Evolutionary conservation across 1,140 invertebrate genomes (phyloP), one percentile per base, ranked within the genome.

Genomic region (Metopolophium dirhodum): DNA sequence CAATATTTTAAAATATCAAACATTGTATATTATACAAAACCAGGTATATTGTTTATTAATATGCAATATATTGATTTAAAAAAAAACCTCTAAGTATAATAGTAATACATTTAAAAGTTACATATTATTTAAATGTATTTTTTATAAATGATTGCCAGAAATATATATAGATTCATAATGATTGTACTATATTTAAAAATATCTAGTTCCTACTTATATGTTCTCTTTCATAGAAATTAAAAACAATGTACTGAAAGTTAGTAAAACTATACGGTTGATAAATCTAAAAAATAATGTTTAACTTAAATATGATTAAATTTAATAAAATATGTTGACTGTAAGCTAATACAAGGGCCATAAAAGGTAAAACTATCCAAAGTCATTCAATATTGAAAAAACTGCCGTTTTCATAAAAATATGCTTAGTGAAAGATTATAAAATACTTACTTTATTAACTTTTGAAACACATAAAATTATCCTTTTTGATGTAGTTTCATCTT

Each of bases 381-480:
- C 14, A n/a, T 77, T 77, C 14, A n/a, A 77, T 35, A 77, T n/a
- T 77, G 14, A n/a, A 68, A 77, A 68, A 9, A 11, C 9, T n/a
- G 3, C 30, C 30, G 30, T 14, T 68, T 68, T 0, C 26, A 68
- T 30, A 68, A n/a, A 68, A 30, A 68, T 68, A 68, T 68, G 30
- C 3, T 14, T 14, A 30, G 0, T 68, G 1, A 68, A 61, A 68
- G 30, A 68, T 30, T 14, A 68, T 68, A 68, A 9, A 68, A 88
- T 45, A 83, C 68, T 77, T 91, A 92, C 91, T 82, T 54, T 82
- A 54, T 7, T 92, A 37, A 92, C 22, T 92, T 92, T 92, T 82
- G 91, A 92, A 83, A 92, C 91, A 51, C 91, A 92, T 51, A 92
- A 51, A 83, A 92, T 35, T 7, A 92, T 83, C 11, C 91, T 92